Percentiles rank a stretch among this genome's conserved stretches.
phyloP scores from a whole-genome alignment of 2,113 vertebrate species.

The Himantopus leucocephalus region DNA sequence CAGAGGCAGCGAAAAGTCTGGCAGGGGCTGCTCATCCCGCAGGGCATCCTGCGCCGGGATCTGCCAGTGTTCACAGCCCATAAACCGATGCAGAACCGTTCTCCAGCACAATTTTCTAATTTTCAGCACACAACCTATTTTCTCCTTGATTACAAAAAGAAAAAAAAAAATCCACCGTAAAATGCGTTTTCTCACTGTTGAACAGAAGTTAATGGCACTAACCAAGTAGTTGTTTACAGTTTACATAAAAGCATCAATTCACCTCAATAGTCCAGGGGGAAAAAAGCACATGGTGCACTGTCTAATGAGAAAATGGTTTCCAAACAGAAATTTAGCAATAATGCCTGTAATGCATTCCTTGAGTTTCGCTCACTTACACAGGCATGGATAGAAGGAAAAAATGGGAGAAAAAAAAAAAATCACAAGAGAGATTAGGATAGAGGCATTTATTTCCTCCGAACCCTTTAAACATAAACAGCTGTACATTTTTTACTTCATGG shows the following conservation, averaged over 20 bases:
- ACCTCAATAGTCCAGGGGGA: not conserved
- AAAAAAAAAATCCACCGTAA: not conserved
- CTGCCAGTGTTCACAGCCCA: not conserved
- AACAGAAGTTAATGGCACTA: not conserved
- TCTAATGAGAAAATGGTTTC: not conserved
- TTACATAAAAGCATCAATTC: not conserved
- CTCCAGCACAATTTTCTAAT: not conserved
- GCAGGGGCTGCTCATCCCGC: not conserved
- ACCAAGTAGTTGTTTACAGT: not conserved
- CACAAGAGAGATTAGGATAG: not conserved
- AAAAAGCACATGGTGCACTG: not conserved
- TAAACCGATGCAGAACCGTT: accelerated
- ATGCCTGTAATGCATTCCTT: not conserved
- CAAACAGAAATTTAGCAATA: not conserved
- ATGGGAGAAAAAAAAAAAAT: not conserved
- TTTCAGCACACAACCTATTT: not conserved
- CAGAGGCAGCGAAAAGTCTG: accelerated
- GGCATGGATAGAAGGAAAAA: too few relatives aligned
- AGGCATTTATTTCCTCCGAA: not conserved
- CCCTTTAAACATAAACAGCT: constrained; percentile 16
- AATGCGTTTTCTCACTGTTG: not conserved
- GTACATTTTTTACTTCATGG: not conserved
- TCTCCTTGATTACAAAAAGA: not conserved
- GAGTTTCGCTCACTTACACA: not conserved
- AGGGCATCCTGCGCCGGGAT: accelerated